Evolutionary conservation across 1,140 invertebrate genomes (phyloP), one percentile per base, ranked within the genome.

Genomic region (Ylistrum balloti): DNA sequence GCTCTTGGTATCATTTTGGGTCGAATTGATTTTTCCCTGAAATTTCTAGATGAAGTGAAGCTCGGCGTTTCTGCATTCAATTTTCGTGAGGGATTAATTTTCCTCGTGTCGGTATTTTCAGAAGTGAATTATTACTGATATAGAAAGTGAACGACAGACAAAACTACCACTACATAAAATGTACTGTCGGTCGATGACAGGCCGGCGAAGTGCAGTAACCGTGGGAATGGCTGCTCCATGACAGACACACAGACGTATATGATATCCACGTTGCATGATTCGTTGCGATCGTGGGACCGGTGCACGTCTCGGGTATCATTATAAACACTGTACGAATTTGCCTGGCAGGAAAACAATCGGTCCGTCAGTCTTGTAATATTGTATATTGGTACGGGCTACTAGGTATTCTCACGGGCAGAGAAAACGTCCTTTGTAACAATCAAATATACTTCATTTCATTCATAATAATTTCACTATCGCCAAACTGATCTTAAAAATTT

Each of bases 211-310:
- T 45, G 41, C 41, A 45, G 9, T 17, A n/a, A 74, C 56, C 56
- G 56, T 74, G 56, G 56, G 56, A 74, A 74, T 74, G n/a, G n/a
- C 56, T 28, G 56, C 5, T 74, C 56, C 28, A n/a, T 17, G 56
- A 74, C 56, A n/a, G 56, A 74, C 56, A 74, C 56, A 74, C 56
- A 74, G 56, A n/a, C 56, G 56, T 74, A 74, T 74, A 74, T 74
- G 56, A 74, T 74, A 74, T 74, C 56, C 56, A 74, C 28, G 28
- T 74, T 74, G 56, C 56, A 74, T 74, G 56, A 17, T 74, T 17
- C 20, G 56, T 28, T 74, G 56, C 11, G n/a, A 74, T 74, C 56
- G 56, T 74, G 56, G 56, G 56, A 74, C n/a, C 56, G 1, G 56
- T 11, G 56, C 56, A 5, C 56, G 56, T 74, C 56, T 74, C n/a